phyloP scores from a whole-genome alignment of 2,797 vertebrate genomes.

The Sorex maritimensis region DNA sequence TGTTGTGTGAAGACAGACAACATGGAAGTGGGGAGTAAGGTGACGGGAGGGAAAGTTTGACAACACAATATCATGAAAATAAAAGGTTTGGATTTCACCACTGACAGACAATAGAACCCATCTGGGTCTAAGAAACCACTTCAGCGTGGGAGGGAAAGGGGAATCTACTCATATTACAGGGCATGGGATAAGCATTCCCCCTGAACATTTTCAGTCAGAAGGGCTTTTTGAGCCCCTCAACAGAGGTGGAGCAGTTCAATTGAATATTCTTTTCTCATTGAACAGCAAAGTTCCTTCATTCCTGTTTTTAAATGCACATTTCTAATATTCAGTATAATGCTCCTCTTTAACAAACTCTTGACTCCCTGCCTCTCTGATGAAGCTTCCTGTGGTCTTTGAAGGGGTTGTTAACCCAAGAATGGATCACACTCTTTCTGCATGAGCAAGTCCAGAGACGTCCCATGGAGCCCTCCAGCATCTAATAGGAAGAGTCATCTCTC shows the following conservation, averaged over 20 bases:
- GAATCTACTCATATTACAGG: background rate
- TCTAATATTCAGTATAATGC: slow-evolving; percentile 92
- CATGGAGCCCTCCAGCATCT: slow-evolving; percentile 94
- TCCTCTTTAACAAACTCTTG: slow-evolving; percentile 93
- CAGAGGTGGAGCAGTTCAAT: slow-evolving; percentile 83
- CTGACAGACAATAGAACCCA: background rate
- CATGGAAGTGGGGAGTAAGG: background rate
- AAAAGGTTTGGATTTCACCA: background rate
- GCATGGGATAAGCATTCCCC: slow-evolving; percentile 55
- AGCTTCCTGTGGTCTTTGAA: slow-evolving; percentile 93
- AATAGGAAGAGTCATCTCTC: slow-evolving; percentile 91
- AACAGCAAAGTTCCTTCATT: slow-evolving; percentile 87
- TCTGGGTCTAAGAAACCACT: background rate
- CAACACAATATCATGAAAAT: background rate
- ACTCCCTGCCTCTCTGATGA: slow-evolving; percentile 93
- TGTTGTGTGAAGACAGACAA: background rate
- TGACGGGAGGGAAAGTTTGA: background rate
- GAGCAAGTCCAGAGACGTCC: slow-evolving; percentile 93
- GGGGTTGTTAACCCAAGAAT: slow-evolving; percentile 97
- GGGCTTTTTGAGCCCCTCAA: slow-evolving; percentile 84
- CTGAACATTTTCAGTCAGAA: slow-evolving; percentile 79
- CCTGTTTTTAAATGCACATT: slow-evolving; percentile 92
- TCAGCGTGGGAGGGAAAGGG: background rate
- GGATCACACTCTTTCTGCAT: slow-evolving; percentile 94
- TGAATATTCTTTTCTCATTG: slow-evolving; percentile 89